phyloP scores from a whole-genome alignment of 2,113 vertebrate species.

The Geococcyx californianus region DNA sequence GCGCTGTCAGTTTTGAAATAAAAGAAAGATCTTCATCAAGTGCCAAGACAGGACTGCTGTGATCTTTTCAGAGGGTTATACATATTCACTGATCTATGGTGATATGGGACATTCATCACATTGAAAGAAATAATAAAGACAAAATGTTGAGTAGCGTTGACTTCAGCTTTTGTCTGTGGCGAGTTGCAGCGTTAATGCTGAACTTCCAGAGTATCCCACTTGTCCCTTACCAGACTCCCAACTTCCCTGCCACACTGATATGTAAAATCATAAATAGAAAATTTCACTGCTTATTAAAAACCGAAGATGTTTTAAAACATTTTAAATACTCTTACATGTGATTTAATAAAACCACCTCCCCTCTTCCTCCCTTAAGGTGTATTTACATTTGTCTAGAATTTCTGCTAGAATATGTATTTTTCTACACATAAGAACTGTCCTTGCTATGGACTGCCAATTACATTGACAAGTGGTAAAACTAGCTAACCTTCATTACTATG shows the following conservation, averaged over 20 bases:
- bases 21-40: background rate
- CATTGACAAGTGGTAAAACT: background rate
- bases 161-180: background rate
- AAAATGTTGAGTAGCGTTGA: background rate
- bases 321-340: background rate
- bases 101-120: background rate
- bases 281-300: background rate
- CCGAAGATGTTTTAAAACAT: background rate
- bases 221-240: background rate
- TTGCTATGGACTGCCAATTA: background rate
- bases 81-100: background rate
- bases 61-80: background rate
- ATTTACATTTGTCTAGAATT: background rate
- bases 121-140: background rate
- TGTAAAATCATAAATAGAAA: background rate
- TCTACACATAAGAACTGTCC: background rate
- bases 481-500: background rate
- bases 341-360: background rate
- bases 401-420: background rate
- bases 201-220: background rate
- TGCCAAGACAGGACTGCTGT: background rate
- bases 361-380: accelerated
- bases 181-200: background rate
- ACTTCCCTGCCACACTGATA: background rate
- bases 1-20: background rate